Evolutionary conservation across 2,888 invertebrate genomes (phyloP), one percentile per base, ranked within the genome.

Genomic region (Melinaea marsaeus): DNA sequence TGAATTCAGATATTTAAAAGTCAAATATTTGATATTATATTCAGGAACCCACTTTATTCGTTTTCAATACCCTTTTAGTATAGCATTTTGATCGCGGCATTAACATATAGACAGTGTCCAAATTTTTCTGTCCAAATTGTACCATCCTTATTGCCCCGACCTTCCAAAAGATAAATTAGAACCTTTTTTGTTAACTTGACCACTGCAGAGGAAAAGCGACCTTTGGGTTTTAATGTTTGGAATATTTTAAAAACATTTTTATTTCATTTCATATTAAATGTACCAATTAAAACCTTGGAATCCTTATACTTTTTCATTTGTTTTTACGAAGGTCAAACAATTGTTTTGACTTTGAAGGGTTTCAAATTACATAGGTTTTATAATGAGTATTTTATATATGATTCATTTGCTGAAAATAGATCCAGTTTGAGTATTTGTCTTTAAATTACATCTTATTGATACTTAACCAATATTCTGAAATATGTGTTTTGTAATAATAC

Each of bases 51-150:
- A 51, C 48, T 32, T 63, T 64, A 57, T 63, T 62, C 56, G 45
- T 60, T 66, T 59, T 61, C 61, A 60, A 63, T 62, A 56, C 63
- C 70, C 69, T 72, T 69, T 72, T 72, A 72, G 65, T 70, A 72
- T 72, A 65, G 64, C 66, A 69, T 71, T 71, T 72, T 72, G 72
- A 72, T 69, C 68, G 62, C 67, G 69, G 68, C 71, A 75, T 75
- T 75, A 74, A 66, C 75, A 76, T 76, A 76, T 74, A 75, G 74
- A 74, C 71, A 71, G 71, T 72, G 62, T 64, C 63, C 66, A 62
- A 71, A 71, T 71, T 62, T 51, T 51, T 51, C 32, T 51, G 51
- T 51, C 22, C 32, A 51, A 51, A 32, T 32, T 51, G 51, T 51
- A 32, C 32, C 51, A 22, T 32, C 32, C 32, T 51, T 51, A 51